A percentile compares a stretch with the other conserved stretches of the same genome.
These are phyloP conservation scores for Tethea ocularis DNA, from an alignment of 2,888 invertebrate genomes.

Conservation along the genomic window DNA sequence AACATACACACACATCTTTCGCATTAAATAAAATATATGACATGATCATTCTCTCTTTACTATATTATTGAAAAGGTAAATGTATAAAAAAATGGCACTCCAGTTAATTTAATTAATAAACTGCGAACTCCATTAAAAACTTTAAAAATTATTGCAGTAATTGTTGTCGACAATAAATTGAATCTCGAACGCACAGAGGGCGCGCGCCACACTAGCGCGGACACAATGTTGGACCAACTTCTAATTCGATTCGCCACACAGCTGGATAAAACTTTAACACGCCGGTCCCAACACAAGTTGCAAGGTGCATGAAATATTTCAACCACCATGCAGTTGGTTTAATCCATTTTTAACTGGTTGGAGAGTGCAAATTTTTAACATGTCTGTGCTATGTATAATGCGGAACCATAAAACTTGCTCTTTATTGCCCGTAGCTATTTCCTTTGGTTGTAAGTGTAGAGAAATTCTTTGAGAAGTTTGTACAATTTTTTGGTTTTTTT, in stretches of 20 bases:
- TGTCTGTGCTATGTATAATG: background rate
- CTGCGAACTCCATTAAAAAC: constrained; percentile 25
- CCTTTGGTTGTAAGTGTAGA: background rate
- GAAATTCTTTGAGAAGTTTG: background rate
- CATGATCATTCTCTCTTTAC: background rate
- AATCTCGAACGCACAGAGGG: constrained; percentile 44
- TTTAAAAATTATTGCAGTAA: constrained; percentile 49
- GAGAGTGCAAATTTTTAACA: background rate
- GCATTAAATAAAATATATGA: too few species aligned
- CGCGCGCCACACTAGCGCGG: constrained; percentile 29
- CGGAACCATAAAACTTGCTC: background rate
- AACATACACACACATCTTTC: too few species aligned
- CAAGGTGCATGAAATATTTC: constrained; percentile 14
- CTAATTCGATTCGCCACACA: constrained; percentile 54
- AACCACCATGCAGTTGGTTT: constrained; percentile 9
- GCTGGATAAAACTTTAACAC: constrained; percentile 54
- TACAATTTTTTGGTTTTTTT: background rate
- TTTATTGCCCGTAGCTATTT: background rate
- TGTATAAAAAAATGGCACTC: background rate
- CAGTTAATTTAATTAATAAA: constrained; percentile 10
- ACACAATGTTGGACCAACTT: constrained; percentile 49
- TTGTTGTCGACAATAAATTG: constrained; percentile 47
- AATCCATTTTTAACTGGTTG: constrained; percentile 2
- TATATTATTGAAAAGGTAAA: too few species aligned
- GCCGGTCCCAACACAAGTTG: constrained; percentile 20